phyloP scores from a whole-genome alignment of 2,797 vertebrate genomes.

The Eidolon dupreanum region DNA sequence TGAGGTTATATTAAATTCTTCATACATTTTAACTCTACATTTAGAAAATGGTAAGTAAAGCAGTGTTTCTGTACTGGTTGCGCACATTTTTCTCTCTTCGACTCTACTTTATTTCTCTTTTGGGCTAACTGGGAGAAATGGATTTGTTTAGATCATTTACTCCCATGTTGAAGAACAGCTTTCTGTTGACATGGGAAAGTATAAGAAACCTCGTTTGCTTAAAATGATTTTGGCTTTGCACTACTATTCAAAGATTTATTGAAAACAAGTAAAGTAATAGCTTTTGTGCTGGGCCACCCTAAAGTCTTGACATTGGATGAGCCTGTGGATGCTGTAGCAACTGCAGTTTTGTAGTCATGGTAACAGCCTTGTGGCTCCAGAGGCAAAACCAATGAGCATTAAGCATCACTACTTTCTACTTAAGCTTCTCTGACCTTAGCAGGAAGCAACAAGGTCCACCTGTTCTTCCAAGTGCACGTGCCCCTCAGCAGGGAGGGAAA shows the following conservation, averaged over 20 bases:
- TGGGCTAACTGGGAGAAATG: not conserved
- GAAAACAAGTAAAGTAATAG: slow-evolving; percentile 77
- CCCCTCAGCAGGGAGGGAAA: slow-evolving; percentile 66
- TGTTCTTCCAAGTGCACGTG: slow-evolving; percentile 82
- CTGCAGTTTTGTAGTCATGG: slow-evolving; percentile 87
- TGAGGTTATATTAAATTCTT: not conserved
- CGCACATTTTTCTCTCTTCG: not conserved
- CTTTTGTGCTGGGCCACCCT: slow-evolving; percentile 74
- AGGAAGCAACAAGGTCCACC: slow-evolving; percentile 82
- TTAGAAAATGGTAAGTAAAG: not conserved
- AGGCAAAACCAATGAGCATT: slow-evolving; percentile 88
- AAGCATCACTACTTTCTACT: slow-evolving; percentile 83
- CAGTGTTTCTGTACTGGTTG: not conserved
- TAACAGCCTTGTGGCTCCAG: slow-evolving; percentile 86
- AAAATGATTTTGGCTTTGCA: slow-evolving; percentile 52
- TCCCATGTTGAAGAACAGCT: not conserved
- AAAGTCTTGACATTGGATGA: slow-evolving; percentile 85
- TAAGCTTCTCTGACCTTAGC: slow-evolving; percentile 87
- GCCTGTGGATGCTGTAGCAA: slow-evolving; percentile 84
- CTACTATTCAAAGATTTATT: slow-evolving; percentile 59
- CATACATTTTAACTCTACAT: not conserved
- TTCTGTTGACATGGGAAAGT: not conserved
- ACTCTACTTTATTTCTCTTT: not conserved
- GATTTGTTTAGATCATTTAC: slow-evolving; percentile 33
- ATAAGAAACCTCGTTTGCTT: slow-evolving; percentile 40